These are phyloP conservation scores for Temnopleurus reevesii DNA, from an alignment of 53 echinoderm and acorn worm genomes.

Conservation along the genomic window DNA sequence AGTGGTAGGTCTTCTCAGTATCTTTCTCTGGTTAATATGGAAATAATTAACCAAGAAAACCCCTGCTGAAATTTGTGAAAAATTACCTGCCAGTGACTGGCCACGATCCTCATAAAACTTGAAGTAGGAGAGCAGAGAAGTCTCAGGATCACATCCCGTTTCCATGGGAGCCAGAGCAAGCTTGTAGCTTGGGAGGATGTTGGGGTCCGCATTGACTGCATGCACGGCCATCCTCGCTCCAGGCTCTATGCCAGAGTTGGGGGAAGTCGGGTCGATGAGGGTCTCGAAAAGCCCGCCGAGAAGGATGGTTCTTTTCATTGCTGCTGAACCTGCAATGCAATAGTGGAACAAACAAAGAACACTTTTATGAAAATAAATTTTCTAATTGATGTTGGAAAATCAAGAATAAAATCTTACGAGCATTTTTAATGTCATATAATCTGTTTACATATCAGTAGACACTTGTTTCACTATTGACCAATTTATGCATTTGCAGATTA, in stretches of 20 bases:
- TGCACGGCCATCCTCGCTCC: constrained; percentile 86
- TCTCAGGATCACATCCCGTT: constrained; percentile 73
- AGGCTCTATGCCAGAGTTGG: constrained; percentile 63
- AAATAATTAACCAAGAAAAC: too few species aligned
- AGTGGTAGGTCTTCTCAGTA: too few species aligned
- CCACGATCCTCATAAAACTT: constrained; percentile 64
- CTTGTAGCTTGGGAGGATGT: constrained; percentile 56
- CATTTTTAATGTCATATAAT: too few species aligned
- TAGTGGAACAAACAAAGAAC: too few species aligned
- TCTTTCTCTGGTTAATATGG: too few species aligned
- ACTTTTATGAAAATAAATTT: too few species aligned
- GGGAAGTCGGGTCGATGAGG: constrained; percentile 44
- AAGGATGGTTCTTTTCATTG: constrained; percentile 64
- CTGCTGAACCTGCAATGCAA: constrained; percentile 30
- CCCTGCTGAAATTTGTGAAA: too few species aligned
- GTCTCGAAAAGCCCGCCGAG: constrained; percentile 72
- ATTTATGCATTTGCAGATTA: too few species aligned
- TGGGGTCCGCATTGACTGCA: constrained; percentile 59
- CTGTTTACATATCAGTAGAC: too few species aligned
- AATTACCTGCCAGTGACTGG: constrained; percentile 70
- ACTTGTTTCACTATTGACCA: too few species aligned
- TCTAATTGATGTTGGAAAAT: too few species aligned
- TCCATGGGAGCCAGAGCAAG: constrained; percentile 68
- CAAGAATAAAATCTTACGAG: too few species aligned
- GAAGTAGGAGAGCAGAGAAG: constrained; percentile 69